These are phyloP conservation scores for Enteromius paludinosus DNA, from an alignment of 2,797 vertebrate genomes.

Conservation along the genomic window DNA sequence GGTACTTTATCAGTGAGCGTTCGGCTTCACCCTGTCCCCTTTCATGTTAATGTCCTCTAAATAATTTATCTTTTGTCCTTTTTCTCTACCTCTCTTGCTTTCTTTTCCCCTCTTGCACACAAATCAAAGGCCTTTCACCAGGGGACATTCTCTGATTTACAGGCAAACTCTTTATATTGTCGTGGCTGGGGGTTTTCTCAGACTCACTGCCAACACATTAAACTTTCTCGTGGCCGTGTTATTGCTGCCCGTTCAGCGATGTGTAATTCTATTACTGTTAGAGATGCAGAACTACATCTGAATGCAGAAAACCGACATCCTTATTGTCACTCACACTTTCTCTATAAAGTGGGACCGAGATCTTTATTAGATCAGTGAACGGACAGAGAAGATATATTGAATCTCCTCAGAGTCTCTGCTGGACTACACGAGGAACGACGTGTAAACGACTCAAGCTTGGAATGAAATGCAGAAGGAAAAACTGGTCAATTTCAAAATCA, in stretches of 20 bases:
- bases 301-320: background rate
- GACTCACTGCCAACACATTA: constrained; percentile 7
- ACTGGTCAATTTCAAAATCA: background rate
- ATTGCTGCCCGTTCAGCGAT: background rate
- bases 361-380: background rate
- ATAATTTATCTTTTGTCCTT: constrained; percentile 49
- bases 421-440: too few relatives aligned
- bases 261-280: background rate
- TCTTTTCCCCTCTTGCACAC: constrained; percentile 44
- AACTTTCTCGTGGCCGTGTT: background rate
- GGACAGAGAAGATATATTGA: too few relatives aligned
- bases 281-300: background rate
- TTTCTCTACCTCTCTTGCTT: constrained; percentile 60
- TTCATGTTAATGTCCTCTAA: constrained; percentile 51
- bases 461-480: background rate
- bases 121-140: constrained; percentile 73
- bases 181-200: background rate
- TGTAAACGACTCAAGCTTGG: background rate
- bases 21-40: constrained; percentile 53
- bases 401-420: too few relatives aligned
- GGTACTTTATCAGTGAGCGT: constrained; percentile 35
- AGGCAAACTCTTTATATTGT: constrained; percentile 36
- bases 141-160: constrained; percentile 43
- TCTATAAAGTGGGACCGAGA: background rate
- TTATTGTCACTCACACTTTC: constrained; percentile 3